These are phyloP conservation scores for Drosophila repleta DNA, from an alignment of 1,140 invertebrate species.

Conservation along the genomic window DNA sequence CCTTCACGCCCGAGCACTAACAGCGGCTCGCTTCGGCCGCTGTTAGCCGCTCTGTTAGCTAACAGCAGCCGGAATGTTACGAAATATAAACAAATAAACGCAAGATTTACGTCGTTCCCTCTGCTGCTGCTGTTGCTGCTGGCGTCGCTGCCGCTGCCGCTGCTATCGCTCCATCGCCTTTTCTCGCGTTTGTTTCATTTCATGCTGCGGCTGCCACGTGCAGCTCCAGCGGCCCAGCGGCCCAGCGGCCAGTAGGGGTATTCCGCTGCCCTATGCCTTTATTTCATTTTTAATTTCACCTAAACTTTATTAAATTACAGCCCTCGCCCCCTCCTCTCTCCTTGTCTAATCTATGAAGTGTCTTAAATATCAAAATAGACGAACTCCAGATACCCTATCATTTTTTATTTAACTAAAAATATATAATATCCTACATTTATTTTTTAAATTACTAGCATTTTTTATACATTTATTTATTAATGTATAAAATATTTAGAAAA, in stretches of 20 bases:
- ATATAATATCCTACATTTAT: no score
- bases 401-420: no score
- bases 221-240: conserved; percentile 13
- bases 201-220: conserved; percentile 38
- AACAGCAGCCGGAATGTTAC: conserved; percentile 56
- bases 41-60: conserved; percentile 40
- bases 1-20: conserved; percentile 29
- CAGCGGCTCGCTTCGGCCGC: conserved; percentile 35
- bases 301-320: neutral
- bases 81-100: conserved; percentile 65
- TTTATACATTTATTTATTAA: no score
- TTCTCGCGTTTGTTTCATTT: conserved; percentile 21
- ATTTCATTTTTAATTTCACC: neutral
- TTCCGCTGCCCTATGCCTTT: neutral
- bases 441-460: no score
- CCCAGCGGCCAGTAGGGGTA: neutral
- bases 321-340: no score
- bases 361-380: no score
- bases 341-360: no score
- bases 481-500: no score
- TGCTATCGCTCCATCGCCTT: neutral
- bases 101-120: conserved; percentile 5
- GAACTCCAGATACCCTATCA: no score
- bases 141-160: neutral
- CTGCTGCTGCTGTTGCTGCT: neutral